These are phyloP conservation scores for Cyclargus thomasi DNA, from an alignment of 1,140 invertebrate species.

Conservation along the genomic window DNA sequence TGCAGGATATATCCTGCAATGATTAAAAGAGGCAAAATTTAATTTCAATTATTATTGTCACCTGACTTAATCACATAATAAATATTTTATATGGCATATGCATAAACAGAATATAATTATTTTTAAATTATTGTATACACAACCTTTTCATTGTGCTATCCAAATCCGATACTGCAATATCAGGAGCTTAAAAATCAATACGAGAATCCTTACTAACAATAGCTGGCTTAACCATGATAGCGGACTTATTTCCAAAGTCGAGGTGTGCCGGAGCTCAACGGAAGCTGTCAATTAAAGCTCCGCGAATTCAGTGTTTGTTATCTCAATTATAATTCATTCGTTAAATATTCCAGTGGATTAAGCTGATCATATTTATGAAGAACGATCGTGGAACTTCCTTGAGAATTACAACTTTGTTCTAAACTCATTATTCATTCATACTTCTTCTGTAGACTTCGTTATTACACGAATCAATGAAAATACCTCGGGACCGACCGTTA, in stretches of 20 bases:
- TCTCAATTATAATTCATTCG: conserved; percentile 9
- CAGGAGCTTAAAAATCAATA: neutral
- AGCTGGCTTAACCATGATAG: neutral
- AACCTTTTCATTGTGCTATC: neutral
- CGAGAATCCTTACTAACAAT: neutral
- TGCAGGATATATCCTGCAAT: no score
- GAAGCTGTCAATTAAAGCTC: neutral
- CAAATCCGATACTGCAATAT: neutral
- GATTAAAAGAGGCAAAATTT: no score
- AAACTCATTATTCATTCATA: conserved; percentile 70
- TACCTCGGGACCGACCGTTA: neutral
- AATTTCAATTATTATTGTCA: no score
- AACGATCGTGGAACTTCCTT: conserved; percentile 46
- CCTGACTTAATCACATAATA: no score
- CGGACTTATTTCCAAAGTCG: neutral
- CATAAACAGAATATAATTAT: no score
- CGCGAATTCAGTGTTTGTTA: neutral
- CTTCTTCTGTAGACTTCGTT: conserved; percentile 49
- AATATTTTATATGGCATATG: no score
- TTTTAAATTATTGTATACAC: neutral
- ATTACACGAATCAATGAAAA: conserved; percentile 26
- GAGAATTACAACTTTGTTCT: conserved; percentile 69
- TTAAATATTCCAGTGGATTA: conserved; percentile 14
- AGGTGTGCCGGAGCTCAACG: neutral
- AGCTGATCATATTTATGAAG: conserved; percentile 10